phyloP scores from a whole-genome alignment of 2,113 vertebrate genomes.

The Lycaon pictus region DNA sequence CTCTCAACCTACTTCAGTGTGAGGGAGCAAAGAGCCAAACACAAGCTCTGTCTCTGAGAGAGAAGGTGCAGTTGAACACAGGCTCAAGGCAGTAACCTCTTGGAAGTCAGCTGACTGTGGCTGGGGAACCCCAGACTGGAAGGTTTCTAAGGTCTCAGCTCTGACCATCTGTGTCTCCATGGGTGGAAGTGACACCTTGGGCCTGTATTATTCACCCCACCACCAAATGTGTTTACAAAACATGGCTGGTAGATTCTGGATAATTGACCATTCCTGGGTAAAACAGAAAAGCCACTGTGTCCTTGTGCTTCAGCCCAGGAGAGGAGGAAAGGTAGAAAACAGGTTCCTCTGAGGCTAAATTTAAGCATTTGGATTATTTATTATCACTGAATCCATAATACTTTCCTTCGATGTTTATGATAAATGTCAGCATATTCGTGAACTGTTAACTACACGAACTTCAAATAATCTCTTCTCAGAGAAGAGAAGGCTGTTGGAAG shows the following conservation, averaged over 20 bases:
- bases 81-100: neutral
- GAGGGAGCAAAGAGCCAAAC: neutral
- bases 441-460: neutral
- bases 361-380: constrained; percentile 12
- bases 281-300: neutral
- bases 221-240: neutral
- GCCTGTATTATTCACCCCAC: neutral
- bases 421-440: constrained; percentile 35
- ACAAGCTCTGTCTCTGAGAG: neutral
- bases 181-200: neutral
- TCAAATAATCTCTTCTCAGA: neutral
- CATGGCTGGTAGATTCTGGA: neutral
- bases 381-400: neutral
- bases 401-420: constrained; percentile 5
- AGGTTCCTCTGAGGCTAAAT: neutral
- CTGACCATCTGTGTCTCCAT: neutral
- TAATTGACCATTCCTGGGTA: neutral
- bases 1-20: neutral
- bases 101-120: constrained; percentile 9
- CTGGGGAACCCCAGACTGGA: constrained; percentile 6
- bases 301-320: neutral
- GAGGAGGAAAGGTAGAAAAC: constrained; percentile 20
- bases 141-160: neutral
- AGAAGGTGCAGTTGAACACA: neutral
- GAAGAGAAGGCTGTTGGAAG: neutral